Evolutionary conservation across 2,888 invertebrate genomes (phyloP).

Genomic region (Amphipoea lucens): DNA sequence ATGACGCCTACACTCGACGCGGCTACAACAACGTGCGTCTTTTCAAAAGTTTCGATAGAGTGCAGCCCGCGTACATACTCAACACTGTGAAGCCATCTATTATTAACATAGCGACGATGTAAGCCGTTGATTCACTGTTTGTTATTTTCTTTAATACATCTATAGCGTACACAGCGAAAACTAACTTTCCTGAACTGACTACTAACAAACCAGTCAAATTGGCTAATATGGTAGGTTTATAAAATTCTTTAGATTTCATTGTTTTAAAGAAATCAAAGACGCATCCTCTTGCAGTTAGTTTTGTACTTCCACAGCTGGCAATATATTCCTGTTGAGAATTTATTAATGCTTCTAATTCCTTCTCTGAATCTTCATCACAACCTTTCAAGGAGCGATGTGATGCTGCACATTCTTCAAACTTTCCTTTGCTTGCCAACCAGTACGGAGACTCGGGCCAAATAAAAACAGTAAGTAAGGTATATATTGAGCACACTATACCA

Average conservation of each 20-base stretch:
- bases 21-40: constrained; percentile 65
- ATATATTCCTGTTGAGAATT: constrained; percentile 64
- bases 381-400: constrained; percentile 71
- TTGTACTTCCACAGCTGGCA: constrained; percentile 23
- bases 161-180: constrained; percentile 72
- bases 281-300: constrained; percentile 3
- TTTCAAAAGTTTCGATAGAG: constrained; percentile 64
- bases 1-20: constrained; percentile 60
- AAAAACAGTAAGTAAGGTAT: no score
- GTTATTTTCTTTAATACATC: constrained; percentile 76
- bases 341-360: constrained; percentile 70
- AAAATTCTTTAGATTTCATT: constrained; percentile 67
- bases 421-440: no score
- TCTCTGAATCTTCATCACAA: constrained; percentile 64
- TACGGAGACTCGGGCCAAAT: no score
- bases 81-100: constrained; percentile 75
- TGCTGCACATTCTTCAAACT: no score
- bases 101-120: constrained; percentile 73
- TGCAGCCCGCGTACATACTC: constrained; percentile 70
- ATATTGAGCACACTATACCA: no score
- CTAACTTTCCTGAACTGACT: constrained; percentile 71
- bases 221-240: constrained; percentile 69
- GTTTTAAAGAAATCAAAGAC: constrained; percentile 36
- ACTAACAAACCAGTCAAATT: constrained; percentile 55
- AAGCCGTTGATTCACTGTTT: constrained; percentile 68